These are phyloP conservation scores for Cercopithecus diana DNA, from an alignment of 2,797 vertebrate genomes.

Conservation along the genomic window DNA sequence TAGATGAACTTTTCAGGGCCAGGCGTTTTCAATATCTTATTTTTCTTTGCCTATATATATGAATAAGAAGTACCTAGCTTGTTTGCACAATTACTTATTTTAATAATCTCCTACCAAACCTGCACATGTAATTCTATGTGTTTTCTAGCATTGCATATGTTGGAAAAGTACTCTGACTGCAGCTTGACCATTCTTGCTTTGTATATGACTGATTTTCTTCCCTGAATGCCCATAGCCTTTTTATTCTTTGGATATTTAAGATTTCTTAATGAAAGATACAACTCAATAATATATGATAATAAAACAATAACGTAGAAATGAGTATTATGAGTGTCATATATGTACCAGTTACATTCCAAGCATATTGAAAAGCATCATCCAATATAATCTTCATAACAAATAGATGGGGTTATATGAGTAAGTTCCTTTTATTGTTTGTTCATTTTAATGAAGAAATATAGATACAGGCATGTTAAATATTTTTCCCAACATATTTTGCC, in stretches of 20 bases:
- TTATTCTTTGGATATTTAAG: not conserved
- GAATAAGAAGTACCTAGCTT: not conserved
- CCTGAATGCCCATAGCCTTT: not conserved
- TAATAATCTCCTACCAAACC: not conserved
- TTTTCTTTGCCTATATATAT: not conserved
- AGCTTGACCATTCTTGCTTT: not conserved
- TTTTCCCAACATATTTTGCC: not conserved
- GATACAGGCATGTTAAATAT: not conserved
- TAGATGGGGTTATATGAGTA: not conserved
- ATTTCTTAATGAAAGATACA: not conserved
- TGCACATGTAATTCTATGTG: not conserved
- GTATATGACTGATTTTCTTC: not conserved
- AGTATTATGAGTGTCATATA: not conserved
- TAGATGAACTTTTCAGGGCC: not conserved
- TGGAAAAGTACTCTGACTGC: not conserved
- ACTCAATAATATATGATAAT: not conserved
- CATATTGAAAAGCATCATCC: not conserved
- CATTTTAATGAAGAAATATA: not conserved
- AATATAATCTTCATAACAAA: conserved; percentile 38
- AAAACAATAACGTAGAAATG: not conserved
- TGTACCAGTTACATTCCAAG: not conserved
- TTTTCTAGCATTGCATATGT: not conserved
- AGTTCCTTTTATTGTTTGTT: not conserved
- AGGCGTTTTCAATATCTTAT: not conserved
- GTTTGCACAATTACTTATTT: not conserved